These are phyloP conservation scores for Aphrocallistes beatrix DNA, from an alignment of 37 sponge, comb jelly and placozoan genomes.

Conservation along the genomic window DNA sequence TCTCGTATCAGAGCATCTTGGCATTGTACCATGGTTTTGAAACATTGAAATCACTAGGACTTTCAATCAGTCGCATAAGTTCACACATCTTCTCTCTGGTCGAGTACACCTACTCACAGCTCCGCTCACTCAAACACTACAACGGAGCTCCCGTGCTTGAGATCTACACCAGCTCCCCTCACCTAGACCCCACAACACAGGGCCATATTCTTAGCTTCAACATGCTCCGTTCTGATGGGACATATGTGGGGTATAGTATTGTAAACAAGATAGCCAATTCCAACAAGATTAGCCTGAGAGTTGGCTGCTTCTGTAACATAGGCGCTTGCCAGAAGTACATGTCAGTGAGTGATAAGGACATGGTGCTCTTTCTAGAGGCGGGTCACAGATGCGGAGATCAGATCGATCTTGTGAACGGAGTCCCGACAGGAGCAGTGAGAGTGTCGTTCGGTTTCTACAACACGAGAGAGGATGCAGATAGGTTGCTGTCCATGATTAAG, in stretches of 20 bases:
- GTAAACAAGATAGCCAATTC: slow-evolving; percentile 38
- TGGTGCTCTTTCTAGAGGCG: slow-evolving; percentile 42
- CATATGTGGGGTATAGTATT: slow-evolving; percentile 43
- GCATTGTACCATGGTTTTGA: slow-evolving; percentile 74
- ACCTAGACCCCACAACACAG: slow-evolving; percentile 31
- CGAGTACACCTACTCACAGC: slow-evolving; percentile 27
- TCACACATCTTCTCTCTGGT: slow-evolving; percentile 65
- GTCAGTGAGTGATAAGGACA: slow-evolving; percentile 26
- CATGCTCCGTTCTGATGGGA: slow-evolving; percentile 46
- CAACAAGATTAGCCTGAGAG: slow-evolving; percentile 56
- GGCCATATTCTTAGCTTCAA: slow-evolving; percentile 79
- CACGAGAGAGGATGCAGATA: slow-evolving; percentile 43
- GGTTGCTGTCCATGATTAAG: slow-evolving; percentile 21
- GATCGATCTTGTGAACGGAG: slow-evolving; percentile 66
- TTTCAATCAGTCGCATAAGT: slow-evolving; percentile 34
- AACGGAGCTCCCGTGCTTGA: slow-evolving; percentile 52
- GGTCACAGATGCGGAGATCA: slow-evolving; percentile 84
- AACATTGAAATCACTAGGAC: slow-evolving; percentile 28
- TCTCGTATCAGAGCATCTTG: slow-evolving; percentile 65
- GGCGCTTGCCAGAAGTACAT: slow-evolving; percentile 77
- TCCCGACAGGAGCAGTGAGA: slow-evolving; percentile 76
- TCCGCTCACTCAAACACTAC: slow-evolving; percentile 29
- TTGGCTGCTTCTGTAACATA: slow-evolving; percentile 91
- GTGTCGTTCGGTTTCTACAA: slow-evolving; percentile 85
- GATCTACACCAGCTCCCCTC: slow-evolving; percentile 41